Evolutionary conservation across 1,140 invertebrate species (phyloP).

Genomic region (Apis laboriosa): DNA sequence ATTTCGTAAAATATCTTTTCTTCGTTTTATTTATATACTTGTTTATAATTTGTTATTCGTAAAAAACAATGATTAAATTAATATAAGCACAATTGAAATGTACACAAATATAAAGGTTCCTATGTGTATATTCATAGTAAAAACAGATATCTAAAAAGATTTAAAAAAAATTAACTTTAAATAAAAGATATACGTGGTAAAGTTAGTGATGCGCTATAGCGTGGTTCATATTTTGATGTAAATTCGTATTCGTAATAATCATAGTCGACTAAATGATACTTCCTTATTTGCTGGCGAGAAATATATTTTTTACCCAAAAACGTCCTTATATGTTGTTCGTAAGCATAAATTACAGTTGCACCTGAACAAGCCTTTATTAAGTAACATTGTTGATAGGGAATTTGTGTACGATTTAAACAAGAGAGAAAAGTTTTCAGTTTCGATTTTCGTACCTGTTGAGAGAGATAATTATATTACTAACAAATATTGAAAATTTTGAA

Average conservation of each 20-base stretch:
- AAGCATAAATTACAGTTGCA: constrained; percentile 15
- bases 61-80: constrained; percentile 1
- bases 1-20: constrained; percentile 10
- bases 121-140: constrained; percentile 31
- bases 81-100: constrained; percentile 7
- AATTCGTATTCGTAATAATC: no score
- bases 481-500: background rate
- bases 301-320: background rate
- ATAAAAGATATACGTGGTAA: background rate
- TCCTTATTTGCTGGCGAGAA: background rate
- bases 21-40: background rate
- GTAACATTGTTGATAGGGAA: constrained; percentile 2
- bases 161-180: background rate
- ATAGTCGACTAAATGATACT: background rate
- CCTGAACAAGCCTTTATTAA: background rate
- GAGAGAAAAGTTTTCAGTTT: constrained; percentile 22
- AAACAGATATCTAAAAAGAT: background rate
- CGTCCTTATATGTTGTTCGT: background rate
- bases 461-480: background rate
- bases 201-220: background rate
- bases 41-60: constrained; percentile 13
- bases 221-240: no score
- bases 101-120: constrained; percentile 41
- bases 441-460: constrained; percentile 37
- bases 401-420: background rate